phyloP scores from a whole-genome alignment of 23 tunicate genomes.

The Diplosoma virens region DNA sequence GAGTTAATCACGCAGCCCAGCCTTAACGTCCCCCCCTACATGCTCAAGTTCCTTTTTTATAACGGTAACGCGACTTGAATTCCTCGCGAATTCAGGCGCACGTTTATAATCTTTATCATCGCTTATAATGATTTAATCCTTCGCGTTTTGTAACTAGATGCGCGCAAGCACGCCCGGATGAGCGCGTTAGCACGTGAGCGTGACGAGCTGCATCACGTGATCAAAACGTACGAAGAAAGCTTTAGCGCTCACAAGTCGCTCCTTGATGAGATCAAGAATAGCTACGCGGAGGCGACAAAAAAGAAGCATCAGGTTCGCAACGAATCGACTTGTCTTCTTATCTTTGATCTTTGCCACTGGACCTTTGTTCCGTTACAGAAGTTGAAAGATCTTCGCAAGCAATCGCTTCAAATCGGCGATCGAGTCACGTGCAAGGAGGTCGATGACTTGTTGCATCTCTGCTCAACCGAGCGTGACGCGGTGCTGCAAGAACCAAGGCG shows the following conservation, averaged over 20 bases:
- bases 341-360: background rate
- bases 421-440: constrained; percentile 13
- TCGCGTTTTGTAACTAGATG: constrained; percentile 51
- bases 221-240: constrained; percentile 59
- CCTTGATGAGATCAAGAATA: constrained; percentile 50
- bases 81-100: background rate
- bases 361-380: constrained; percentile 12
- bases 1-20: constrained; percentile 18
- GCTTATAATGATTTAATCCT: too few relatives aligned
- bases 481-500: constrained; percentile 52
- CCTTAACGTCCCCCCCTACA: constrained; percentile 42
- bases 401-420: constrained; percentile 7
- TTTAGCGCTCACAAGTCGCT: constrained; percentile 51
- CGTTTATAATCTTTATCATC: too few relatives aligned
- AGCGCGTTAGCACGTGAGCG: constrained; percentile 60
- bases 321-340: too few relatives aligned
- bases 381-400: constrained; percentile 27
- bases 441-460: constrained; percentile 27
- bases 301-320: constrained; percentile 50
- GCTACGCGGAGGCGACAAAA: constrained; percentile 29
- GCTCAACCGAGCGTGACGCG: constrained; percentile 37
- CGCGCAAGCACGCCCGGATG: constrained; percentile 77
- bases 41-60: constrained; percentile 80
- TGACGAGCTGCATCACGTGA: constrained; percentile 48
- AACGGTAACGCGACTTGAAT: constrained; percentile 42